These are phyloP conservation scores for Herpailurus yagouaroundi DNA, from an alignment of 2,113 vertebrate genomes.

Conservation along the genomic window DNA sequence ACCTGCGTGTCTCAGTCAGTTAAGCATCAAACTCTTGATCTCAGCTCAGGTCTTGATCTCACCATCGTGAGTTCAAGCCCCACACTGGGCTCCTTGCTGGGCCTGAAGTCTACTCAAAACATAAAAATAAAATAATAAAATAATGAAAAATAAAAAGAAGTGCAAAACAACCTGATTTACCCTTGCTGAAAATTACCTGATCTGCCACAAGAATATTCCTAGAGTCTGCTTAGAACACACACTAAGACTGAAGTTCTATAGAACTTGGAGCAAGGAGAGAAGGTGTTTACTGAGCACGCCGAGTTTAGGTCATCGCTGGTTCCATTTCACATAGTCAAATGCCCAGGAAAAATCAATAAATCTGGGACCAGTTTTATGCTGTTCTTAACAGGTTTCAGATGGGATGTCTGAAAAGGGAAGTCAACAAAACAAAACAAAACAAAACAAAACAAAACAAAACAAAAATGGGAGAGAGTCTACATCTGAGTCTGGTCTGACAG, in stretches of 20 bases:
- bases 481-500: slow-evolving; percentile 25
- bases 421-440: background rate
- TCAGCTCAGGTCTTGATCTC: no score
- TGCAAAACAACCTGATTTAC: slow-evolving; percentile 4
- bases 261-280: background rate
- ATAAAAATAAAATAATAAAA: no score
- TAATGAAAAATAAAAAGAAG: background rate
- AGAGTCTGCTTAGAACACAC: background rate
- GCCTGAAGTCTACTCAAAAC: no score
- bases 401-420: slow-evolving; percentile 52
- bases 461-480: background rate
- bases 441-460: background rate
- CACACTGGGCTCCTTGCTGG: no score
- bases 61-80: no score
- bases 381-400: slow-evolving; percentile 67
- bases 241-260: background rate
- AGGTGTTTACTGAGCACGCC: background rate
- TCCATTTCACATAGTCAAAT: slow-evolving; percentile 45
- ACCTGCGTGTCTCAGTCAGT: no score
- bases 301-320: slow-evolving; percentile 47
- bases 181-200: background rate
- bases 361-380: slow-evolving; percentile 44
- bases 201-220: background rate
- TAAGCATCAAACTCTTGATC: no score
- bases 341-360: slow-evolving; percentile 70